A percentile compares a stretch with the other conserved stretches of the same genome.
Evolutionary conservation across 2,797 vertebrate species (phyloP).

Genomic region (Cyprinodon diabolis): DNA sequence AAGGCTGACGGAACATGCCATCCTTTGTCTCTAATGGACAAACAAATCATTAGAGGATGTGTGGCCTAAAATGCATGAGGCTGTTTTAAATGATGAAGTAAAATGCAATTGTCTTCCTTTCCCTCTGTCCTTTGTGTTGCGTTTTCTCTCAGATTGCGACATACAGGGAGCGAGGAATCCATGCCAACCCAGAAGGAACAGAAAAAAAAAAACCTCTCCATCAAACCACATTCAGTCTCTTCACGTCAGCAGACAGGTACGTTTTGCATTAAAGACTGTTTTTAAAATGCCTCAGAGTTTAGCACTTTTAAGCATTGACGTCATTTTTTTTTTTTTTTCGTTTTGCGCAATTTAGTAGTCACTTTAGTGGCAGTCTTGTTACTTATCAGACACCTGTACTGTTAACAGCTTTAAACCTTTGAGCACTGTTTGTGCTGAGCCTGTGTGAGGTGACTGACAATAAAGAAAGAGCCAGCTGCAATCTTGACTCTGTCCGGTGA

Average conservation of each 20-base stretch:
- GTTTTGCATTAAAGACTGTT: neutral
- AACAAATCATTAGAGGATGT: conserved; percentile 41
- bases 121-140: neutral
- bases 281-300: neutral
- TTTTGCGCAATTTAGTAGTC: conserved; percentile 19
- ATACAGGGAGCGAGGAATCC: conserved; percentile 20
- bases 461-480: neutral
- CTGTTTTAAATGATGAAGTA: conserved; percentile 27
- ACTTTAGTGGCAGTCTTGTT: conserved; percentile 6
- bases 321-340: neutral
- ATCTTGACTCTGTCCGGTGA: neutral
- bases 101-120: conserved; percentile 4
- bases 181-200: conserved; percentile 27
- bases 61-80: conserved; percentile 41
- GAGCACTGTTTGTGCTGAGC: neutral
- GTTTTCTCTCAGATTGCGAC: conserved; percentile 25
- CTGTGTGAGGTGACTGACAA: neutral
- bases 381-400: conserved; percentile 4
- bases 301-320: neutral
- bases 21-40: conserved; percentile 30
- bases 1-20: conserved; percentile 23
- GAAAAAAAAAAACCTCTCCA: neutral
- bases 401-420: neutral
- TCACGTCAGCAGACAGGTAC: conserved; percentile 41
- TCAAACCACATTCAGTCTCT: conserved; percentile 1